phyloP scores from a whole-genome alignment of 2,888 invertebrate species.

The Aporophyla nigra region DNA sequence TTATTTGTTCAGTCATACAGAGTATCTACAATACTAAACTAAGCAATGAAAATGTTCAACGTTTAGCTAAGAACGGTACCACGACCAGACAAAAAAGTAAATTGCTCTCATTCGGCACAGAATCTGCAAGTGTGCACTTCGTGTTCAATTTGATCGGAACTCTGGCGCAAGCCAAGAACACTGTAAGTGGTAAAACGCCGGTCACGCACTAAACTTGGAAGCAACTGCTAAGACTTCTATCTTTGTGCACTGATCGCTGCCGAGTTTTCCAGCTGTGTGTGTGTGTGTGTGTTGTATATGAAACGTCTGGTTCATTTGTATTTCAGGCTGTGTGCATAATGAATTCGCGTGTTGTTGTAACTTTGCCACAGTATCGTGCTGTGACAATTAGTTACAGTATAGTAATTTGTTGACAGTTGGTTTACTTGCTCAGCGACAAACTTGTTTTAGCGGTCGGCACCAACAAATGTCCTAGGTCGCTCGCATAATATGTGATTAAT shows the following conservation, averaged over 20 bases:
- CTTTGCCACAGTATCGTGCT: neutral
- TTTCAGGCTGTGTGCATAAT: conserved; percentile 24
- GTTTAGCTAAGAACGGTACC: conserved; percentile 23
- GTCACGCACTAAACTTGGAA: conserved; percentile 70
- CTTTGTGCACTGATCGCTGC: conserved; percentile 59
- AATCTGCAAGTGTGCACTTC: conserved; percentile 63
- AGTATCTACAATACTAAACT: conserved; percentile 30
- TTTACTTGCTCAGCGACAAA: no score
- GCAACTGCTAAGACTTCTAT: conserved; percentile 64
- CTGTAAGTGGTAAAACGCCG: conserved; percentile 59
- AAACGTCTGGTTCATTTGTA: conserved; percentile 29
- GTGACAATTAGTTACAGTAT: neutral
- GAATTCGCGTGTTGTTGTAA: conserved; percentile 14
- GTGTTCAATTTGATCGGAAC: conserved; percentile 63
- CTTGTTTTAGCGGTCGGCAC: neutral
- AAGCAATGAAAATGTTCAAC: conserved; percentile 34
- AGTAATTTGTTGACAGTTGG: neutral
- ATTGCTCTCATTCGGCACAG: conserved; percentile 35
- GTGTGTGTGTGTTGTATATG: conserved; percentile 35
- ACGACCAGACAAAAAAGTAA: no score
- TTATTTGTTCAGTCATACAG: conserved; percentile 1
- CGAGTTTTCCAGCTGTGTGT: conserved; percentile 39
- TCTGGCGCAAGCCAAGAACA: conserved; percentile 57
- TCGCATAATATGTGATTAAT: neutral
- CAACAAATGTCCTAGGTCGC: neutral